Evolutionary conservation across 2,888 invertebrate species (phyloP).

Genomic region (Cheilosia vulpina): DNA sequence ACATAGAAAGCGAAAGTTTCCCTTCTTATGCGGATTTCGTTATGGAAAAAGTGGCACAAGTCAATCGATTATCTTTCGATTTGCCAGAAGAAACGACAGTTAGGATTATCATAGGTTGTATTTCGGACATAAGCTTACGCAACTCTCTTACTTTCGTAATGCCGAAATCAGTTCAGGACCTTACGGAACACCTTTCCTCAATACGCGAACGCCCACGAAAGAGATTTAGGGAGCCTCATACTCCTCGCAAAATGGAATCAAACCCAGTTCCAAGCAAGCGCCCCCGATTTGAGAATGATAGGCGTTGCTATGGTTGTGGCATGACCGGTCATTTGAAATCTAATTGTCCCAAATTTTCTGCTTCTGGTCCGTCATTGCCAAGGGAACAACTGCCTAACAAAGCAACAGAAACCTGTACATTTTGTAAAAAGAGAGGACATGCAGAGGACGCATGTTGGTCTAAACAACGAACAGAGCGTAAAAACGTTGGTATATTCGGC

Average conservation of each 20-base stretch:
- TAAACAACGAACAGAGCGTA: too few relatives aligned
- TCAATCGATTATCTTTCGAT: constrained; percentile 23
- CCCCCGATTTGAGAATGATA: constrained; percentile 24
- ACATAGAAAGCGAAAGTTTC: constrained; percentile 19
- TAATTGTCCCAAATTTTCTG: constrained; percentile 7
- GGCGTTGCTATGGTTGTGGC: constrained; percentile 18
- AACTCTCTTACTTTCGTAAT: constrained; percentile 38
- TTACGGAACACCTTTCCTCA: constrained; percentile 20
- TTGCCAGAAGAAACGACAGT: constrained; percentile 18
- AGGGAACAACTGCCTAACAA: background rate
- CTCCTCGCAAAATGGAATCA: background rate
- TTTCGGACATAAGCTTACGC: constrained; percentile 21
- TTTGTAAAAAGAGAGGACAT: too few relatives aligned
- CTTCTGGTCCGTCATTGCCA: background rate
- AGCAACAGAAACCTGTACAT: too few relatives aligned
- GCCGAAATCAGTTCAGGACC: constrained; percentile 33
- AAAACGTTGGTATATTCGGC: too few relatives aligned
- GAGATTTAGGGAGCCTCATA: background rate
- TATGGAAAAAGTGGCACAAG: constrained; percentile 29
- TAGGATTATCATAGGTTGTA: constrained; percentile 30
- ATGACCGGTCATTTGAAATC: constrained; percentile 10
- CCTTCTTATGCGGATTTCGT: constrained; percentile 28
- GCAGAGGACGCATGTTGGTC: too few relatives aligned
- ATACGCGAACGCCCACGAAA: constrained; percentile 21
- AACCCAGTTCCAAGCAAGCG: constrained; percentile 2